A percentile compares a stretch with the other conserved stretches of the same genome.
These are phyloP conservation scores for Strigamia transsilvanica DNA, from an alignment of 2,888 invertebrate species.

Conservation along the genomic window DNA sequence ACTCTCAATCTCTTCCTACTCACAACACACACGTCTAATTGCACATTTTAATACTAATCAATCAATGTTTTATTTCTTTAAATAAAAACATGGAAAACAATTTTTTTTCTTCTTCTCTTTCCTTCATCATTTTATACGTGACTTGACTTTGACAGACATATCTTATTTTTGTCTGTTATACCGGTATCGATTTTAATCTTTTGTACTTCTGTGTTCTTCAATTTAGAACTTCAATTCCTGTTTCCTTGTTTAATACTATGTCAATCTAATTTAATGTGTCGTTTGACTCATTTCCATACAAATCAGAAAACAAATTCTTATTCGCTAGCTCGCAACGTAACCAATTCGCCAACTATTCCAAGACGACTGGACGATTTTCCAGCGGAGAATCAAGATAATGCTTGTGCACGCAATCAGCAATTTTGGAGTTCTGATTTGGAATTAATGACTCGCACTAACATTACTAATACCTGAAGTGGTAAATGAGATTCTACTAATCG, in stretches of 20 bases:
- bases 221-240: too few relatives aligned
- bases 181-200: too few relatives aligned
- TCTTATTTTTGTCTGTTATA: too few relatives aligned
- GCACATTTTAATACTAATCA: too few relatives aligned
- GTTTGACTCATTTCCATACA: neutral
- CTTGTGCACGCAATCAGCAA: neutral
- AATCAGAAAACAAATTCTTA: neutral
- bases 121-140: too few relatives aligned
- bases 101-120: too few relatives aligned
- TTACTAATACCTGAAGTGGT: constrained; percentile 24
- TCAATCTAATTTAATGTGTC: neutral
- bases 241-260: neutral
- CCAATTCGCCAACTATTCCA: neutral
- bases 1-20: too few relatives aligned
- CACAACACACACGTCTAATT: too few relatives aligned
- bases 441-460: constrained; percentile 2
- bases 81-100: too few relatives aligned
- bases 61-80: too few relatives aligned
- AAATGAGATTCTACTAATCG: neutral
- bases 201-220: too few relatives aligned
- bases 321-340: neutral
- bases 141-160: too few relatives aligned
- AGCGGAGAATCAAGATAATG: neutral
- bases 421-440: constrained; percentile 2
- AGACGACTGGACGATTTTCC: neutral